Evolutionary conservation across 2,797 vertebrate species (phyloP), one percentile per base, ranked within the genome.

Genomic region (Sebastes steindachneri): DNA sequence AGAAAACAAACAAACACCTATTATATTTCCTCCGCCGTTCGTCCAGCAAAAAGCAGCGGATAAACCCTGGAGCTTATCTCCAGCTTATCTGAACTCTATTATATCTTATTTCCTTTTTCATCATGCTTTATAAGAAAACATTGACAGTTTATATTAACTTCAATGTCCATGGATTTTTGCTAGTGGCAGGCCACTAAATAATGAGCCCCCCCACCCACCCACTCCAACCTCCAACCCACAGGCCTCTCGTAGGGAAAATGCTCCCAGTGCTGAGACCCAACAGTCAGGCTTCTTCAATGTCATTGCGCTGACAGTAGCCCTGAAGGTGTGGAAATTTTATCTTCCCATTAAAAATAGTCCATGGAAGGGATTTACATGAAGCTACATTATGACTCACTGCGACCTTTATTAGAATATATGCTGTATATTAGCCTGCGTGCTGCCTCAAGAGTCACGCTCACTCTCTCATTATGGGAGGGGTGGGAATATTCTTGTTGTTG

Each of bases 261-360:
- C 53, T 64, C 59, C 21, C 28, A 14, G 51, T 35, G 48, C 23
- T 68, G 73, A 78, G 64, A 67, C 14, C 14, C 48, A 53, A 10
- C 65, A 74, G 76, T 79, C 75, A 45, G 66, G 64, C 54, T 62
- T 23, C 67, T 72, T 82, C 69, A 80, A 11, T 68, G 74, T 88
- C 80, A 76, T 6, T 35, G n/a, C 21, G 12, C 65, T 83, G 78
- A 89, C 82, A 75, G 65, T 1, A 25, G 64, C 86, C 85, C 79
- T 68, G 77, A 71, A 89, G 75, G 73, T 70, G 75, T 45, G 45
- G 33, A 67, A 57, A 71, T 80, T 80, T 64, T 68, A 91, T 86
- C 63, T 59, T 25, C 15, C 59, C 15, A 71, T 89, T 86, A 81
- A 72, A 72, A 87, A 71, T 31, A 75, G 53, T 73, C 28, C 29